Evolutionary conservation across 2,113 vertebrate genomes (phyloP).

Genomic region (Oncorhynchus nerka): DNA sequence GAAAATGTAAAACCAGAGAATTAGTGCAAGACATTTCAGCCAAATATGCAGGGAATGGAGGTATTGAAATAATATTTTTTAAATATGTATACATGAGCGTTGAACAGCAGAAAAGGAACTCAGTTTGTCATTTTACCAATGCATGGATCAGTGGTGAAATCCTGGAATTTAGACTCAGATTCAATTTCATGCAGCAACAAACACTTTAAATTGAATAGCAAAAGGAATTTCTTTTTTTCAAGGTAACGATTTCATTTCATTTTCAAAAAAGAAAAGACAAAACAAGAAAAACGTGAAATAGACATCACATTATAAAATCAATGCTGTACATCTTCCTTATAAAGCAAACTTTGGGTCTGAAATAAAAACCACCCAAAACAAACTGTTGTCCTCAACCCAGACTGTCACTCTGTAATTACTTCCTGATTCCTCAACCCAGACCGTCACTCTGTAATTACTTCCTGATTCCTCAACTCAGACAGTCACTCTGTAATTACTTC

Average conservation of each 20-base stretch:
- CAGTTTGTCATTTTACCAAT: not conserved
- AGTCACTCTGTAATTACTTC: not conserved
- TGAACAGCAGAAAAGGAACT: not conserved
- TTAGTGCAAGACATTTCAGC: slow-evolving; percentile 19
- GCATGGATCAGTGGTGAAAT: not conserved
- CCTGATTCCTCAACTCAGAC: not conserved
- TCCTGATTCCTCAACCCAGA: not conserved
- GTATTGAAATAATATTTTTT: not conserved
- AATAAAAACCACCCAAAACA: not conserved
- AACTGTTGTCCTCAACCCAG: not conserved
- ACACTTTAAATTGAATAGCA: not conserved
- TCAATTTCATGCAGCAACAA: not conserved
- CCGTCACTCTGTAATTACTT: too few relatives aligned
- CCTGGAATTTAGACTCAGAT: not conserved
- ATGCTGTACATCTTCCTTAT: not conserved
- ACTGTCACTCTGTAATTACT: not conserved
- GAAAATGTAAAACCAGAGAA: not conserved
- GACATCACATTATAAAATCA: not conserved
- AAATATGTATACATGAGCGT: not conserved
- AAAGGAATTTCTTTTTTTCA: not conserved
- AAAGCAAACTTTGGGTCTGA: not conserved
- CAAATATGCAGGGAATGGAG: not conserved
- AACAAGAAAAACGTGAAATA: not conserved
- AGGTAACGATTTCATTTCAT: not conserved
- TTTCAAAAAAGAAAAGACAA: not conserved